Conservation (phyloP, 2,113 vertebrate species). For the Plectropomus leopardus region DNA sequence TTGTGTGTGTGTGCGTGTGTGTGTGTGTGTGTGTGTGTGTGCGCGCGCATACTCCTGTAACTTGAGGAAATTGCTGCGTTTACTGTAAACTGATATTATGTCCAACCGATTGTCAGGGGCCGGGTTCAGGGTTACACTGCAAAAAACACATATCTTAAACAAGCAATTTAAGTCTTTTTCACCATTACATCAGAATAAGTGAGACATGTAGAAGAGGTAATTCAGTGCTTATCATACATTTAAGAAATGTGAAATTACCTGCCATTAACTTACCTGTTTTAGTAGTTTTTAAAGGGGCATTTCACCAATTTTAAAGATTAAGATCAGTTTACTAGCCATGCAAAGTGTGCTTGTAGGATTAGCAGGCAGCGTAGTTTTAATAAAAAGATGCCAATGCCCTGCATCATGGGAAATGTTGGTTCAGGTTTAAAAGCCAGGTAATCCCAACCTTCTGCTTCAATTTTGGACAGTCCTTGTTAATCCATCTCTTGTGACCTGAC, state of each 20-base stretch:
- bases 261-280: too few species aligned
- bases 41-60: conserved; percentile 2
- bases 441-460: background rate
- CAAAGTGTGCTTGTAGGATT: background rate
- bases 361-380: background rate
- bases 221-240: background rate
- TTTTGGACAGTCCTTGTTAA: background rate
- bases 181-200: background rate
- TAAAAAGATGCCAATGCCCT: background rate
- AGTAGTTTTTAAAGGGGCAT: background rate
- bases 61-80: conserved; percentile 34
- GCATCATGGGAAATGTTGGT: background rate
- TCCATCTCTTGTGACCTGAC: background rate
- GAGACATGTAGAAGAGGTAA: too few species aligned
- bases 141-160: background rate
- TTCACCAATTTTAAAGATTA: background rate
- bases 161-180: background rate
- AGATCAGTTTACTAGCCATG: too few species aligned
- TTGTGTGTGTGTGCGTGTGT: conserved; percentile 22
- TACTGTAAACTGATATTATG: conserved; percentile 17
- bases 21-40: conserved; percentile 23
- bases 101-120: background rate
- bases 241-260: background rate
- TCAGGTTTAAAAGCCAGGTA: background rate
- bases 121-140: conserved; percentile 4